Conservation (phyloP, 2,113 vertebrate genomes). For the Corynorhinus townsendii region DNA sequence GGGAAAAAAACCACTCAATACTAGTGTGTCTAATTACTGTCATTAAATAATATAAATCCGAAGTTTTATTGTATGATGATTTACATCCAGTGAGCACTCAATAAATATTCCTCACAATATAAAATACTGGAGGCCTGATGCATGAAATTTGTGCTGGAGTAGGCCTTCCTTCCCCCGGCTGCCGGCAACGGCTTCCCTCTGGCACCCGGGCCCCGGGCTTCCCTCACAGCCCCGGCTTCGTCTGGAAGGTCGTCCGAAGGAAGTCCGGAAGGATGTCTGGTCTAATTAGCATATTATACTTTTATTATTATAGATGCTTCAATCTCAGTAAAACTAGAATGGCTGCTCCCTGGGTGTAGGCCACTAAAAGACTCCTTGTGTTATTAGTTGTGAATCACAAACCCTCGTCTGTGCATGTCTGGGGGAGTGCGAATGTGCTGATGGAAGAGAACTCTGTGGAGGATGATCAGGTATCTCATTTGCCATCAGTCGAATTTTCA, state of each 20-base stretch:
- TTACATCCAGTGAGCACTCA: not conserved
- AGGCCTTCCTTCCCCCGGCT: too few species aligned
- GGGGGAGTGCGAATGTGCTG: conserved; percentile 25
- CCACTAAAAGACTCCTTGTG: not conserved
- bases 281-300: too few species aligned
- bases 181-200: too few species aligned
- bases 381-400: conserved; percentile 52
- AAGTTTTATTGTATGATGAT: conserved; percentile 27
- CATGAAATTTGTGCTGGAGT: too few species aligned
- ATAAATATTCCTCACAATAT: conserved; percentile 2
- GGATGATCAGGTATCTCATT: conserved; percentile 44
- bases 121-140: not conserved
- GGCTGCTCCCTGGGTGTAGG: not conserved
- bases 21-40: not conserved
- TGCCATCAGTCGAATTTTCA: conserved; percentile 1
- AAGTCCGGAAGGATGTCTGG: too few species aligned
- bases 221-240: too few species aligned
- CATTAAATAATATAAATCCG: conserved; percentile 23
- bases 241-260: too few species aligned
- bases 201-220: too few species aligned
- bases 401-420: conserved; percentile 36
- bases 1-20: not conserved
- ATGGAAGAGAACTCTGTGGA: conserved; percentile 24
- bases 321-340: conserved; percentile 16
- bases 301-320: not conserved